A percentile compares a stretch with the other conserved stretches of the same genome.
These are phyloP conservation scores for Trachymyrmex septentrionalis DNA, from an alignment of 1,140 invertebrate species.

Conservation along the genomic window DNA sequence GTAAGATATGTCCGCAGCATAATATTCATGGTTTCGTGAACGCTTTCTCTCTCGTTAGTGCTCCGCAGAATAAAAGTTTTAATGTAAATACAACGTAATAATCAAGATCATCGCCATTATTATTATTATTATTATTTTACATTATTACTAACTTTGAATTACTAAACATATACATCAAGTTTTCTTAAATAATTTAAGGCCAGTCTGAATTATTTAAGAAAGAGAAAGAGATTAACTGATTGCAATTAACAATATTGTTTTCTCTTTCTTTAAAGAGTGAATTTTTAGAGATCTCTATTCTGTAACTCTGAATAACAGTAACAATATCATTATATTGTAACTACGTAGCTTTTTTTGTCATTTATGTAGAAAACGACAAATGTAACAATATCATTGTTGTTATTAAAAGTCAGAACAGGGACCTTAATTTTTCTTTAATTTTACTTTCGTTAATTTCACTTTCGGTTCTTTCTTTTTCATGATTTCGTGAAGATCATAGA, in stretches of 20 bases:
- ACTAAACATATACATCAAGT: neutral
- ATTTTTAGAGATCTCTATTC: too few species aligned
- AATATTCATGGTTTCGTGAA: constrained; percentile 22
- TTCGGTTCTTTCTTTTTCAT: neutral
- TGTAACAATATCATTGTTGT: too few species aligned
- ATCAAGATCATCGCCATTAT: neutral
- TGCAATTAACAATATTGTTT: neutral
- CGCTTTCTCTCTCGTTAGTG: constrained; percentile 36
- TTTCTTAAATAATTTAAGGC: neutral
- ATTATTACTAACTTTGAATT: constrained; percentile 5
- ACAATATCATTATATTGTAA: too few species aligned
- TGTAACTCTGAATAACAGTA: too few species aligned
- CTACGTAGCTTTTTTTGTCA: too few species aligned
- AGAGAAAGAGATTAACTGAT: too few species aligned
- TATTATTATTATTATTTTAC: too few species aligned
- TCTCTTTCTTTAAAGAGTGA: neutral
- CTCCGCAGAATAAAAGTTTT: constrained; percentile 3
- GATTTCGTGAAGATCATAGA: neutral
- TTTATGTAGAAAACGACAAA: too few species aligned
- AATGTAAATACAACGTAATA: neutral
- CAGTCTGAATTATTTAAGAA: neutral
- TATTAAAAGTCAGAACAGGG: too few species aligned
- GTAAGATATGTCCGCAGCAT: constrained; percentile 50
- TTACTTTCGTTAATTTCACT: neutral
- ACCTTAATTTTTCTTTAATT: neutral